phyloP scores from a whole-genome alignment of 2,797 vertebrate genomes.

The Cuculus canorus region DNA sequence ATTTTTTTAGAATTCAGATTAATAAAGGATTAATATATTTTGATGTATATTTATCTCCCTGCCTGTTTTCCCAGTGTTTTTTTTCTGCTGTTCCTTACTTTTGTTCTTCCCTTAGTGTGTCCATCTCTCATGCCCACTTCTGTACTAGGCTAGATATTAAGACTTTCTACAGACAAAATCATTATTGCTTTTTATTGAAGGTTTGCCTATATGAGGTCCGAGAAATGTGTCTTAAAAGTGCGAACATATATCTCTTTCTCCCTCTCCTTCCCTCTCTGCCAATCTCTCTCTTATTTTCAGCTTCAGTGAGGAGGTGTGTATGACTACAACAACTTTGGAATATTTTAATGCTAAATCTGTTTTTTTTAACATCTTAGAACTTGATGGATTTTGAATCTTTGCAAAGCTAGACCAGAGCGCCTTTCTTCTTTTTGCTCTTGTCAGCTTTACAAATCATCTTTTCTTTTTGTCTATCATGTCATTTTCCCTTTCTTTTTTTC shows the following conservation, averaged over 20 bases:
- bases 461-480: neutral
- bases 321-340: neutral
- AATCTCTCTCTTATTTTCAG: slow-evolving; percentile 12
- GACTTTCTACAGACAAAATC: neutral
- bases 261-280: neutral
- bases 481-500: neutral
- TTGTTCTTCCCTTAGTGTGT: neutral
- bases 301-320: neutral
- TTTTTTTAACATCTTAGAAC: neutral
- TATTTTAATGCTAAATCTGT: neutral
- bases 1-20: neutral
- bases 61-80: neutral
- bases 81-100: neutral
- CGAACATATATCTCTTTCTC: neutral
- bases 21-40: neutral
- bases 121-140: neutral
- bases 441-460: neutral
- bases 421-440: neutral
- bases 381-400: neutral
- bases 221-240: neutral
- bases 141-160: neutral
- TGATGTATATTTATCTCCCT: neutral
- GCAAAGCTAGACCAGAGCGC: neutral
- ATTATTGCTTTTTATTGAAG: neutral
- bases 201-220: neutral